phyloP scores from a whole-genome alignment of 2,888 invertebrate species.

The Encarsia formosa region DNA sequence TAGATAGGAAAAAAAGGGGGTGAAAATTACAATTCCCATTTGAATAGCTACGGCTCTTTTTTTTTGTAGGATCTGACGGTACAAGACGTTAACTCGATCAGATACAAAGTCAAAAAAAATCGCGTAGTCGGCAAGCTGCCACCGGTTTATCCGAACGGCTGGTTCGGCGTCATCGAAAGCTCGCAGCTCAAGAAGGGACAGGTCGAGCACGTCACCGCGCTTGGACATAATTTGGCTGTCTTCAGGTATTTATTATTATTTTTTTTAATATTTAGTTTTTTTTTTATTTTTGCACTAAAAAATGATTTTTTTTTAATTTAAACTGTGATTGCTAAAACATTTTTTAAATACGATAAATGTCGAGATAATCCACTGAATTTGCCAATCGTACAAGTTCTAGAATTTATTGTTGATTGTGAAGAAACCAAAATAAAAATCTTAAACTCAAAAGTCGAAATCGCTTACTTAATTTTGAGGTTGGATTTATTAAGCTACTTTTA shows the following conservation, averaged over 20 bases:
- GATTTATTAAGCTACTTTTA: no score
- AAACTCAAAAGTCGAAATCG: no score
- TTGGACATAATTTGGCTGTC: constrained; percentile 57
- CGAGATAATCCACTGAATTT: no score
- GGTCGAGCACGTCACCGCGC: constrained; percentile 60
- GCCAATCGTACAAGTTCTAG: no score
- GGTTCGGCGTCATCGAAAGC: constrained; percentile 77
- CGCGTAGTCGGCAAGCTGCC: constrained; percentile 66
- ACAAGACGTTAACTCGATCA: not conserved
- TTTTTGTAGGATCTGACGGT: constrained; percentile 15
- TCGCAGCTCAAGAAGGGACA: constrained; percentile 56
- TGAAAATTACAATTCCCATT: no score
- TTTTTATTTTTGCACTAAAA: not conserved
- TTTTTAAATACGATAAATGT: no score
- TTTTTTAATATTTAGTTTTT: not conserved
- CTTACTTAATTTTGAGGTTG: no score
- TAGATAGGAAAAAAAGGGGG: no score
- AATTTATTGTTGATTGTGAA: no score
- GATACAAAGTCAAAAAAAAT: constrained; percentile 22
- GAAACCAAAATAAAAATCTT: no score
- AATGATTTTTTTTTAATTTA: not conserved
- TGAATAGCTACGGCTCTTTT: no score
- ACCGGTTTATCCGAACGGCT: constrained; percentile 86
- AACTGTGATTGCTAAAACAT: no score
- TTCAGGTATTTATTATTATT: constrained; percentile 37